Evolutionary conservation across 1,140 invertebrate species (phyloP), one percentile per base, ranked within the genome.

Genomic region (Drosophila kepulauana): DNA sequence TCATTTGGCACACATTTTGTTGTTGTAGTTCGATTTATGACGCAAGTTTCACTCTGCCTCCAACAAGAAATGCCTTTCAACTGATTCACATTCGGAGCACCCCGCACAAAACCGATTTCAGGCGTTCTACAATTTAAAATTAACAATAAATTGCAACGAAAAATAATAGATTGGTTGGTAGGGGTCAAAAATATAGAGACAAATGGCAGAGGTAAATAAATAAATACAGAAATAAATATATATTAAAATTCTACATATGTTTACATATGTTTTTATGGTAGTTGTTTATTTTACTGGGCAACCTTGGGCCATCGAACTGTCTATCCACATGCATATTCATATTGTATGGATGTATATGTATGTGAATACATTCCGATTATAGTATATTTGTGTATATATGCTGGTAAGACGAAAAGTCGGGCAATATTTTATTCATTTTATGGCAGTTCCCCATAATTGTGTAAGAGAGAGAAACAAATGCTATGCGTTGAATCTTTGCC

Each of bases 1-100:
- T 65, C 66, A 79, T 79, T 87, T 87, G 82, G 82, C 82, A 87
- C 82, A 87, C 84, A 88, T 87, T 87, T 82, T 86, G 45, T 82
- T 86, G 45, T 65, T 67, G 70, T 58, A 87, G 65, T 75, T 79
- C 69, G 82, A 77, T 71, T 74, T 77, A 81, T 86, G 82, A 87
- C 82, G 82, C 82, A 86, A 87, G 79, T 54, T 61, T 52, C 20
- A 5, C 38, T 8, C 38, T 43, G 63, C 63, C 54, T 35, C 65
- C 65, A 69, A 69, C 20, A 30, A 62, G 35, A 75, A 63, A 69
- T 75, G 58, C 58, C 58, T 57, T 61, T 30, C 41, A 28, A 25
- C 57, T 75, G 73, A 75, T 48, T 75, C 73, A 75, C 56, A 35
- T 38, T 33, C 56, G 30, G 6, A 16, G 43, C 15, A 15, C 16